phyloP scores from a whole-genome alignment of 2,797 vertebrate genomes.

The Kryptopterus vitreolus region DNA sequence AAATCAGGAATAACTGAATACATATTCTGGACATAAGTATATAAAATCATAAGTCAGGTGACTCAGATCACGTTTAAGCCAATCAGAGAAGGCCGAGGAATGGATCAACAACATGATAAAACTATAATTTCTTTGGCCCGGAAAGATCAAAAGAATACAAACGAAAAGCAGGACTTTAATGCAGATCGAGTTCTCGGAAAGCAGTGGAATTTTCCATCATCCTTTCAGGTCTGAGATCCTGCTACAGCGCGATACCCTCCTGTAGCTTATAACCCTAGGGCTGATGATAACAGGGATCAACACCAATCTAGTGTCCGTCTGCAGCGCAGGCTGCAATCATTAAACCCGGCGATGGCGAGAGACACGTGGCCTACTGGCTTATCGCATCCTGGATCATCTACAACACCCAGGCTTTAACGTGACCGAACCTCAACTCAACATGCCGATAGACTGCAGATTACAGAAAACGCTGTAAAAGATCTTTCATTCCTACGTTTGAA shows the following conservation, averaged over 20 bases:
- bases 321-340: neutral
- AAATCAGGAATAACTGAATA: too few species aligned
- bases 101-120: too few species aligned
- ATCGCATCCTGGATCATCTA: neutral
- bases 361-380: neutral
- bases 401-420: neutral
- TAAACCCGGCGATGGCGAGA: neutral
- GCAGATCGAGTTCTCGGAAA: too few species aligned
- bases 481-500: too few species aligned
- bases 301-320: neutral
- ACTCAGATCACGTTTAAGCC: too few species aligned
- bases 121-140: too few species aligned
- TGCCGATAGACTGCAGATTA: neutral
- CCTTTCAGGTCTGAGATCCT: neutral
- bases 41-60: too few species aligned
- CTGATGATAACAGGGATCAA: constrained; percentile 12
- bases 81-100: too few species aligned
- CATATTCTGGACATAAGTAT: too few species aligned
- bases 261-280: neutral
- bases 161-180: too few species aligned
- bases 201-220: too few species aligned
- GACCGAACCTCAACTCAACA: neutral
- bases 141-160: too few species aligned
- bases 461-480: neutral
- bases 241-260: neutral